A percentile compares a stretch with the other conserved stretches of the same genome.
phyloP scores from a whole-genome alignment of 1,140 invertebrate species.

The Drosophila grimshawi region DNA sequence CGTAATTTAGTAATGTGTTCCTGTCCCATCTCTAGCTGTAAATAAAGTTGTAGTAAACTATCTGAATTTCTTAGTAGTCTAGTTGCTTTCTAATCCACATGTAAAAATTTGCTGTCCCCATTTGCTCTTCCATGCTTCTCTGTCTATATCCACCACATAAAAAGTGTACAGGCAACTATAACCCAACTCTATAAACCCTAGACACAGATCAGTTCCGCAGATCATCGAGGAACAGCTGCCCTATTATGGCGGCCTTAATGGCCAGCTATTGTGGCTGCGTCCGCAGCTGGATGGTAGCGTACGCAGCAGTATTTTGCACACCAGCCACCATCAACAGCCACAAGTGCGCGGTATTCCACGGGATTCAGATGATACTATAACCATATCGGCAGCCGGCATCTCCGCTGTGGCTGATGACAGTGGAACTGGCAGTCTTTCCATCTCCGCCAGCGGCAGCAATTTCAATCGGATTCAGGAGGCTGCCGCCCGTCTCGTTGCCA shows the following conservation, averaged over 20 bases:
- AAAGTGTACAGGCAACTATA: conserved; percentile 50
- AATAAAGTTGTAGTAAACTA: conserved; percentile 69
- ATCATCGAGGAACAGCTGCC: conserved; percentile 65
- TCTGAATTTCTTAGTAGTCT: conserved; percentile 29
- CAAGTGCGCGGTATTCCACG: conserved; percentile 43
- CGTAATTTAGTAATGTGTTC: conserved; percentile 54
- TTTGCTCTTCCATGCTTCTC: conserved; percentile 26
- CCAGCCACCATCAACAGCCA: conserved; percentile 18
- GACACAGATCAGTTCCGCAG: conserved; percentile 67
- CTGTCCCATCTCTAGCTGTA: conserved; percentile 63
- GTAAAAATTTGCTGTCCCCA: conserved; percentile 44
- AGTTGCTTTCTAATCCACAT: conserved; percentile 46
- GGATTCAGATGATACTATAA: conserved; percentile 68
- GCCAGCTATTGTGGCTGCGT: conserved; percentile 76
- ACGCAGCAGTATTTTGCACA: conserved; percentile 47
- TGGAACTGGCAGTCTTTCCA: conserved; percentile 53
- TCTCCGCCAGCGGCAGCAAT: conserved; percentile 71
- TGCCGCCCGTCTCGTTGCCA: conserved; percentile 84
- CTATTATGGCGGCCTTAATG: conserved; percentile 89
- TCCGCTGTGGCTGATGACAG: conserved; percentile 73
- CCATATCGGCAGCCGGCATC: conserved; percentile 65
- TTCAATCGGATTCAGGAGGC: conserved; percentile 85
- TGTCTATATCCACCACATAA: conserved; percentile 24
- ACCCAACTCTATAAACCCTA: conserved; percentile 80
- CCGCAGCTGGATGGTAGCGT: conserved; percentile 61